Evolutionary conservation across 2,113 vertebrate genomes (phyloP).

Genomic region (Thinocorus orbignyianus): DNA sequence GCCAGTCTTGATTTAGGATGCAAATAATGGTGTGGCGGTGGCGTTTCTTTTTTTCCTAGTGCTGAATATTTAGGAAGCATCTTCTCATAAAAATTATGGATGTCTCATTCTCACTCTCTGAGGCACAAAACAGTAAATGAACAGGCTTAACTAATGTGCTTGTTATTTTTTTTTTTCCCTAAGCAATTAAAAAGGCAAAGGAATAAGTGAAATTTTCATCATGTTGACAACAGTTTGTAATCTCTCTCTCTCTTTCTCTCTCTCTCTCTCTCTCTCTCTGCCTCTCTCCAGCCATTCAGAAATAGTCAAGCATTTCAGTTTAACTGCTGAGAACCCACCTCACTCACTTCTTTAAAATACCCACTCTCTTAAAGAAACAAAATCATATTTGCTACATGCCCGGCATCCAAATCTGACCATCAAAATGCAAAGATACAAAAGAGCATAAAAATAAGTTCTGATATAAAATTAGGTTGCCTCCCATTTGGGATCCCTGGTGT

Average conservation of each 20-base stretch:
- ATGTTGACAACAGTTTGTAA: constrained; percentile 19
- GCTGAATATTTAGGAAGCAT: constrained; percentile 75
- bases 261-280: constrained; percentile 14
- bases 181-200: constrained; percentile 65
- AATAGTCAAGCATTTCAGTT: background rate
- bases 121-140: constrained; percentile 75
- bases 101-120: constrained; percentile 73
- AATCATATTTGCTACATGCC: background rate
- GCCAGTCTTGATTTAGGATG: constrained; percentile 66
- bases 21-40: constrained; percentile 68
- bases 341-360: background rate
- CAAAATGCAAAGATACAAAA: constrained; percentile 46
- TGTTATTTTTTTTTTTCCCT: background rate
- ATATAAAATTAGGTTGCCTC: background rate
- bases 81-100: constrained; percentile 76
- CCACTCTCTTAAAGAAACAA: background rate
- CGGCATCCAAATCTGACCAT: background rate
- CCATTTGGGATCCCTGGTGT: background rate
- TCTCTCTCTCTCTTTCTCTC: constrained; percentile 5
- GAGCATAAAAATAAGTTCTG: background rate
- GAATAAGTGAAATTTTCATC: constrained; percentile 45
- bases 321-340: background rate
- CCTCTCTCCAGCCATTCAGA: constrained; percentile 34
- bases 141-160: constrained; percentile 69
- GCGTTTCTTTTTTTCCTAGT: constrained; percentile 65